Percentiles rank a stretch among this genome's conserved stretches.
Evolutionary conservation across 64 coral and sea anemone species (phyloP).

Genomic region (Actinia tenebrosa): DNA sequence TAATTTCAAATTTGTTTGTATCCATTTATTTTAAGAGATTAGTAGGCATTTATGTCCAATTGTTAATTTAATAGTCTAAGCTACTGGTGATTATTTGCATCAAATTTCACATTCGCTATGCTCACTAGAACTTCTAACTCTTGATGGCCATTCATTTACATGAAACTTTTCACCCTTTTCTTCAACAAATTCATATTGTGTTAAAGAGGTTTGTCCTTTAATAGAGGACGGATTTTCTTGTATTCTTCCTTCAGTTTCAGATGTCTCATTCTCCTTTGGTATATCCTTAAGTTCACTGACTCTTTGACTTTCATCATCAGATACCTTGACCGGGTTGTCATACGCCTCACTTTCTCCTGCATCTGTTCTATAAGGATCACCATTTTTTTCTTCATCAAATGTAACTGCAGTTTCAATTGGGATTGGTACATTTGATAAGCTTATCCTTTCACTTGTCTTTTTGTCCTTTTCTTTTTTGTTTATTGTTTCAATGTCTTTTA

Average conservation of each 20-base stretch:
- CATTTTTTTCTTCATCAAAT: slow-evolving; percentile 7
- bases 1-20: no score
- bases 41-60: no score
- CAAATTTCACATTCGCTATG: slow-evolving; percentile 12
- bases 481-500: not conserved
- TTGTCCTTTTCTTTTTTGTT: not conserved
- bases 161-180: not conserved
- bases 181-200: not conserved
- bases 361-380: not conserved
- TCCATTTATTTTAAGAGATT: no score
- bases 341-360: not conserved
- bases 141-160: not conserved
- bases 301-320: slow-evolving; percentile 1
- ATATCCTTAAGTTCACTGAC: not conserved
- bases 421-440: slow-evolving; percentile 32
- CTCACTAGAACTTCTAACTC: not conserved
- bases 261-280: not conserved
- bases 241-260: not conserved
- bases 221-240: not conserved
- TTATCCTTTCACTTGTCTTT: slow-evolving; percentile 4
- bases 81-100: not conserved
- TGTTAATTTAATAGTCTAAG: not conserved
- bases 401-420: slow-evolving; percentile 1
- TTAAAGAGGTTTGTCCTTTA: not conserved
- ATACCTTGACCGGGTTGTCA: slow-evolving; percentile 16